Evolutionary conservation across 2,113 vertebrate genomes (phyloP).

Genomic region (Microcebus lehilahytsara): DNA sequence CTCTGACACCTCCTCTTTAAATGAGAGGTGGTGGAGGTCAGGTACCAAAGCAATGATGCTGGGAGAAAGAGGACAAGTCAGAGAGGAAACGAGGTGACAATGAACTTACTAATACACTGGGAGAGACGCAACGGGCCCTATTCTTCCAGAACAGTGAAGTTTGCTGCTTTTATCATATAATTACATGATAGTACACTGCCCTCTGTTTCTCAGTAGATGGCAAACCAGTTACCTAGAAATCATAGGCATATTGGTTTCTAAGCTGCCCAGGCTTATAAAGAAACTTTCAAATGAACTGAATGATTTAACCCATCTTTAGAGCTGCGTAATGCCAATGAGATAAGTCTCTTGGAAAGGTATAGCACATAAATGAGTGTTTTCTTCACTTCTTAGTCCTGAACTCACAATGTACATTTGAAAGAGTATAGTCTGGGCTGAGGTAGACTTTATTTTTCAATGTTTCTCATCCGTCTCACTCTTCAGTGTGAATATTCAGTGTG

Average conservation of each 20-base stretch:
- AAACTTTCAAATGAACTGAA: not conserved
- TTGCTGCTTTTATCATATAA: not conserved
- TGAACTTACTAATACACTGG: fast-evolving
- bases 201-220: not conserved
- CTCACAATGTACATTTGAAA: not conserved
- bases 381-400: not conserved
- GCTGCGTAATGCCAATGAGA: not conserved
- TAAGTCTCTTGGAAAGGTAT: not conserved
- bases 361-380: not conserved
- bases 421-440: not conserved
- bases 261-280: not conserved
- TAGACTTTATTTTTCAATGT: not conserved
- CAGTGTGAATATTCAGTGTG: not conserved
- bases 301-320: not conserved
- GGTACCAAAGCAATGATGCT: no score
- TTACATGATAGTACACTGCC: no score
- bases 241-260: not conserved
- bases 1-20: not conserved
- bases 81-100: not conserved
- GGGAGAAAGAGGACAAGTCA: not conserved
- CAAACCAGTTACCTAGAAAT: not conserved
- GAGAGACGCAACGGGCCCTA: not conserved
- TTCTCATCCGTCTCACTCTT: not conserved
- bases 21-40: fast-evolving
- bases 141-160: not conserved